A percentile compares a stretch with the other conserved stretches of the same genome.
These are phyloP conservation scores for Rotaria macrura DNA, from an alignment of 2,888 invertebrate species.

Conservation along the genomic window DNA sequence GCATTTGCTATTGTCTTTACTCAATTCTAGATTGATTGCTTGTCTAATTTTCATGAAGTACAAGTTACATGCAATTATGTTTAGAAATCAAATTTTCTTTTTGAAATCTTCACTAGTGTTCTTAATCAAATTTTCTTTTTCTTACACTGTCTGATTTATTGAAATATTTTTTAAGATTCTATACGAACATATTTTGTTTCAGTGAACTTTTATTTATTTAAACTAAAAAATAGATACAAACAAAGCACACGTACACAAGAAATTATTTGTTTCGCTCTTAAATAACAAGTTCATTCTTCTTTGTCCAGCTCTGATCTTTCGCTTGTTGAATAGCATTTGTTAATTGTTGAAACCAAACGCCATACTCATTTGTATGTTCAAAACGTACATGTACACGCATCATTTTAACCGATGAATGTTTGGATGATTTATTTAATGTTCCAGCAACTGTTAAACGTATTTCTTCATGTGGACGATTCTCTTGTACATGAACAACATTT, in stretches of 20 bases:
- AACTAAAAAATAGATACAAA: background rate
- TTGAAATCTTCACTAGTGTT: too few species aligned
- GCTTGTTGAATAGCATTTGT: background rate
- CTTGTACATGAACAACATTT: background rate
- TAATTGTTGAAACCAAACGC: background rate
- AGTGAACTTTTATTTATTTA: background rate
- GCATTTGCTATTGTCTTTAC: too few species aligned
- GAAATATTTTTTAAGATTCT: too few species aligned
- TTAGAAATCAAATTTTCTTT: too few species aligned
- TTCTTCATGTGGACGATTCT: background rate
- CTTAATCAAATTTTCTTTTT: too few species aligned
- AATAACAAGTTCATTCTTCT: slow-evolving; percentile 7
- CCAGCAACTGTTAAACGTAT: background rate
- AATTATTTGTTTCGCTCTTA: background rate
- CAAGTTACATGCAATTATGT: too few species aligned
- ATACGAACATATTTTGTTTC: too few species aligned
- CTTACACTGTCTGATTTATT: too few species aligned
- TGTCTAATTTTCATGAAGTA: too few species aligned
- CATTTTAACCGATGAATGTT: background rate
- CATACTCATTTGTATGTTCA: background rate
- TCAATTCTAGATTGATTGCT: too few species aligned
- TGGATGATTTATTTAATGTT: background rate
- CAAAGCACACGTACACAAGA: background rate
- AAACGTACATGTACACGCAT: background rate
- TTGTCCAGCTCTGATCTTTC: slow-evolving; percentile 17